Evolutionary conservation across 1,140 invertebrate species (phyloP).

Genomic region (Melanaphis sacchari): DNA sequence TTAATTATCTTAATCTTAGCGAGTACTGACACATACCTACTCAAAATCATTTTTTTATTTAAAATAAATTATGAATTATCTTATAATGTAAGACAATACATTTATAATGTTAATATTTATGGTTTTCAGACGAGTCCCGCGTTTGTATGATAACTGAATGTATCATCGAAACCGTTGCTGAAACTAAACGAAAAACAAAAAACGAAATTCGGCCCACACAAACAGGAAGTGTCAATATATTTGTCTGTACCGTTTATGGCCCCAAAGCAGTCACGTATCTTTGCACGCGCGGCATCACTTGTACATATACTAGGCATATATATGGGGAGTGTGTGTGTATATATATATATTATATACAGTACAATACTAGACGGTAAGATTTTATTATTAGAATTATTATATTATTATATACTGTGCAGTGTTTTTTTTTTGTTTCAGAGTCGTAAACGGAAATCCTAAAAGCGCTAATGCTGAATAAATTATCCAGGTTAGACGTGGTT

Average conservation of each 20-base stretch:
- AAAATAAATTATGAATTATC: background rate
- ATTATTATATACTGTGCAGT: background rate
- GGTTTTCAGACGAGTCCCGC: background rate
- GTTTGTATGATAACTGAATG: background rate
- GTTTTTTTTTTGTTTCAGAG: constrained; percentile 31
- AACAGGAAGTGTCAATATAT: constrained; percentile 55
- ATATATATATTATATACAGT: background rate
- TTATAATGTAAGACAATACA: background rate
- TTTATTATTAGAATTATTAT: constrained; percentile 36
- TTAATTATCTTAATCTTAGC: background rate
- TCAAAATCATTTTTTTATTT: background rate
- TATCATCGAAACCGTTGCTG: background rate
- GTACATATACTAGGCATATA: background rate
- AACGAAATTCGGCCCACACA: constrained; percentile 42
- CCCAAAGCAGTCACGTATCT: constrained; percentile 46
- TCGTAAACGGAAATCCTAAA: constrained; percentile 55
- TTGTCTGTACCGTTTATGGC: constrained; percentile 53
- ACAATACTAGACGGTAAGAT: constrained; percentile 13
- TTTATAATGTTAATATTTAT: background rate
- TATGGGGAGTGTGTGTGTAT: background rate
- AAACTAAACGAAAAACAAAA: constrained; percentile 24
- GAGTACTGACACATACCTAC: background rate
- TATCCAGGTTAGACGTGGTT: background rate
- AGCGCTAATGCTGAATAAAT: constrained; percentile 50
- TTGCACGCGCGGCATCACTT: background rate